These are phyloP conservation scores for Panopea generosa DNA, from an alignment of 2,888 invertebrate genomes.

Conservation along the genomic window DNA sequence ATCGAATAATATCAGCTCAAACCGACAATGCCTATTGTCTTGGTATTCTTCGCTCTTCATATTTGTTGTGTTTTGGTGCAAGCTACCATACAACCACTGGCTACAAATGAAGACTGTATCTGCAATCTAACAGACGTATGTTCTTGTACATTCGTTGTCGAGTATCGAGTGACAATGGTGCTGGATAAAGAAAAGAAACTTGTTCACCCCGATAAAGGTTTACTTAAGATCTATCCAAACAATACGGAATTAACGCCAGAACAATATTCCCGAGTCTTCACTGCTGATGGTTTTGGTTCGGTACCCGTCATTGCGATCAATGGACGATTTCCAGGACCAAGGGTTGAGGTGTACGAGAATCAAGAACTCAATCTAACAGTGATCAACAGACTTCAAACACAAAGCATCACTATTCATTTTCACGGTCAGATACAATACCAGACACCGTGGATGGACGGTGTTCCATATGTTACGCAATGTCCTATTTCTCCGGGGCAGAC, in stretches of 20 bases:
- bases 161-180: conserved; percentile 60
- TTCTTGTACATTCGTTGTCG: conserved; percentile 50
- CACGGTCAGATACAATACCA: conserved; percentile 71
- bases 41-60: too few relatives aligned
- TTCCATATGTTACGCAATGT: conserved; percentile 72
- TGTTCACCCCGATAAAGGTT: conserved; percentile 39
- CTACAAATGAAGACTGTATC: conserved; percentile 15
- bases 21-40: too few relatives aligned
- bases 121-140: conserved; percentile 41
- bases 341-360: conserved; percentile 67
- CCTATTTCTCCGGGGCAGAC: conserved; percentile 68
- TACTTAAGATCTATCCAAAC: conserved; percentile 18
- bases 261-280: conserved; percentile 39
- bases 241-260: conserved; percentile 5
- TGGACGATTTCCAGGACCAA: conserved; percentile 72
- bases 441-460: conserved; percentile 74
- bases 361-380: conserved; percentile 60
- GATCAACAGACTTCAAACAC: conserved; percentile 64
- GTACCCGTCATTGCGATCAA: conserved; percentile 69
- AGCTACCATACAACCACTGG: conserved; percentile 11
- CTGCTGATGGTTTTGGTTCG: conserved; percentile 64
- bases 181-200: conserved; percentile 25
- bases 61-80: too few relatives aligned
- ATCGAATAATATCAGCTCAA: too few relatives aligned
- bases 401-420: conserved; percentile 70